Conservation (phyloP, 1,140 invertebrate genomes). For the Bradysia coprophila region DNA sequence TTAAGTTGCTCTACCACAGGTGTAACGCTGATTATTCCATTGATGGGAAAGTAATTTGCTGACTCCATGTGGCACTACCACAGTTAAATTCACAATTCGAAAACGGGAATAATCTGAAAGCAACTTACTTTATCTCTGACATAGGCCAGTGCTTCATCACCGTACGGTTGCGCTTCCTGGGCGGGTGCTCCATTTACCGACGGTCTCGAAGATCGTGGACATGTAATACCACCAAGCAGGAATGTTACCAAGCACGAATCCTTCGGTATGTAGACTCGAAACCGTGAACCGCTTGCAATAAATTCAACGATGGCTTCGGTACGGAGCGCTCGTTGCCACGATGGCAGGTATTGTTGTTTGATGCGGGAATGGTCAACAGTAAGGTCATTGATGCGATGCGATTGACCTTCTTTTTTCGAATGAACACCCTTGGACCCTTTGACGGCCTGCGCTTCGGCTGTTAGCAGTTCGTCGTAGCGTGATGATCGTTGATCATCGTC, state of each 20-base stretch:
- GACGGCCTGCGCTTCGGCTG: slow-evolving; percentile 81
- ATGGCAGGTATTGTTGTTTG: slow-evolving; percentile 79
- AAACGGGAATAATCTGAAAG: too few relatives aligned
- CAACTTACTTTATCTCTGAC: slow-evolving; percentile 52
- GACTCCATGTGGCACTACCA: background rate
- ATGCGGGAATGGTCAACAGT: slow-evolving; percentile 66
- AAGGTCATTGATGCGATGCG: slow-evolving; percentile 66
- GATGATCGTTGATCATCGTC: slow-evolving; percentile 93
- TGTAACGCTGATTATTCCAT: background rate
- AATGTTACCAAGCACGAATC: slow-evolving; percentile 92
- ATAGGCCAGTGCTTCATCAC: slow-evolving; percentile 80
- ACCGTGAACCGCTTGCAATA: slow-evolving; percentile 80
- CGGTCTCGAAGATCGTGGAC: slow-evolving; percentile 63
- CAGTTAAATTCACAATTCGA: too few relatives aligned
- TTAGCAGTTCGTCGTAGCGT: slow-evolving; percentile 82
- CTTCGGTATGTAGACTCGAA: slow-evolving; percentile 85
- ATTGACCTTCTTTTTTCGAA: slow-evolving; percentile 66
- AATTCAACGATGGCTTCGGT: slow-evolving; percentile 89
- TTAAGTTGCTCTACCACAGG: background rate
- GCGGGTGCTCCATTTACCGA: slow-evolving; percentile 42
- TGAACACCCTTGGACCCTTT: slow-evolving; percentile 72
- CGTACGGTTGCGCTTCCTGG: slow-evolving; percentile 69
- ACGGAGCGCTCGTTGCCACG: slow-evolving; percentile 66
- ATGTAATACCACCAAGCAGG: slow-evolving; percentile 75
- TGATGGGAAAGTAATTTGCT: background rate